Evolutionary conservation across 2,797 vertebrate species (phyloP).

Genomic region (Aldrovandia affinis): DNA sequence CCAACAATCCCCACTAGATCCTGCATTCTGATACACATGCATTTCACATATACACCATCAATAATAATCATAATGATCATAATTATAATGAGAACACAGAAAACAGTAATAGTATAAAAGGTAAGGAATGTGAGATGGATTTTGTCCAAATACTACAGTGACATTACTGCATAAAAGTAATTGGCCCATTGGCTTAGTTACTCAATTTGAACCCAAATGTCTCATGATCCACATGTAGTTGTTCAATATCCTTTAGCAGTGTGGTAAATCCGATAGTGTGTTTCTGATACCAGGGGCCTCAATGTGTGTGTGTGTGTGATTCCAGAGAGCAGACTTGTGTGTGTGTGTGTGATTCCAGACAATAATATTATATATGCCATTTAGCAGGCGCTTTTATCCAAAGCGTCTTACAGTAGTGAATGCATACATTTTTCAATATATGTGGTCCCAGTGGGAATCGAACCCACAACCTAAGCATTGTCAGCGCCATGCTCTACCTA

Average conservation of each 20-base stretch:
- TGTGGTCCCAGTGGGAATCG: too few species aligned
- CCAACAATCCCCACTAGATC: constrained; percentile 38
- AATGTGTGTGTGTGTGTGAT: background rate
- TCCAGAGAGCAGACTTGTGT: background rate
- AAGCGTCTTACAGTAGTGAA: too few species aligned
- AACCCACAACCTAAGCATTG: too few species aligned
- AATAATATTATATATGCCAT: too few species aligned
- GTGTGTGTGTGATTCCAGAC: constrained; percentile 4
- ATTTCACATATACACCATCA: constrained; percentile 43
- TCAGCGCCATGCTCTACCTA: too few species aligned
- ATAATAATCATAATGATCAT: constrained; percentile 23
- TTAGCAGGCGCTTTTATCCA: too few species aligned
- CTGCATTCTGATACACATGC: constrained; percentile 52
- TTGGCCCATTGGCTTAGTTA: constrained; percentile 10
- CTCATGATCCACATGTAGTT: background rate
- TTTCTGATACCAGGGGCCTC: too few species aligned
- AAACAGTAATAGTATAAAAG: constrained; percentile 35
- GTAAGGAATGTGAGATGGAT: constrained; percentile 25
- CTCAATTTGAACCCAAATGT: background rate
- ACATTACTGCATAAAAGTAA: constrained; percentile 32
- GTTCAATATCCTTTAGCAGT: background rate
- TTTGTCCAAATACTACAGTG: constrained; percentile 39
- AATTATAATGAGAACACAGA: constrained; percentile 7
- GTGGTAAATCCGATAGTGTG: background rate
- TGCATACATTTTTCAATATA: too few species aligned